Base-by-base conservation (phyloP, 2,113 vertebrate genomes). In the Melanerpes aurifrons region DNA sequence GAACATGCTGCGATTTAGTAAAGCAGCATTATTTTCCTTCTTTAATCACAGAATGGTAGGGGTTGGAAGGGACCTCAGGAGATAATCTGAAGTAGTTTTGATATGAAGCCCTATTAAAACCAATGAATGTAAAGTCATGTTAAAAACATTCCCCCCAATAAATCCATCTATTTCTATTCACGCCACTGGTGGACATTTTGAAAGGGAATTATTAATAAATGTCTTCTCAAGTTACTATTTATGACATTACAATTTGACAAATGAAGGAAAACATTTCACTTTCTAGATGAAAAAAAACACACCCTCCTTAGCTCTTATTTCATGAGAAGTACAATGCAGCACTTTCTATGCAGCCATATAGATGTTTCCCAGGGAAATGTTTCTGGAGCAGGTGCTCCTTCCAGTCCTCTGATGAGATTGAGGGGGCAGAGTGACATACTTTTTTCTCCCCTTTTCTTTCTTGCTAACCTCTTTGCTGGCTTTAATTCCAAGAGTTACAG, bases 191-290 rank as follows among this genome's bases (percentile, higher is more conserved):
- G 97, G 97, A 97, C 96, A 95, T 97, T 97, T 97, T 98, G 98
- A 96, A 96, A 97, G 96, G 96, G 96, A 97, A 98, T 98, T 98
- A 98, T 98, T 98, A 98, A 98, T 98, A 98, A 97, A 98, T 93
- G 97, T 98, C 97, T 35, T 7, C 25, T 47, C 71, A 72, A 84
- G 77, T 64, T 78, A 37, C n/a, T 84, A 68, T 76, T 90, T 90
- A 61, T 68, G 82, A 64, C 54, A 61, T 68, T 59, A 84, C 14
- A 58, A 56, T 90, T 73, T 66, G 40, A 56, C 1, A 2, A 69
- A 43, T 18, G 43, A 66, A 63, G 58, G 15, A 72, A 70, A 67
- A 21, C 5, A 15, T 25, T 45, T 76, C n/a, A n/a, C 21, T 29
- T 73, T 45, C 31, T 47, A 9, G 22, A 37, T 14, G 15, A 54